Evolutionary conservation across 2,797 vertebrate species (phyloP).

Genomic region (Babyrousa celebensis): DNA sequence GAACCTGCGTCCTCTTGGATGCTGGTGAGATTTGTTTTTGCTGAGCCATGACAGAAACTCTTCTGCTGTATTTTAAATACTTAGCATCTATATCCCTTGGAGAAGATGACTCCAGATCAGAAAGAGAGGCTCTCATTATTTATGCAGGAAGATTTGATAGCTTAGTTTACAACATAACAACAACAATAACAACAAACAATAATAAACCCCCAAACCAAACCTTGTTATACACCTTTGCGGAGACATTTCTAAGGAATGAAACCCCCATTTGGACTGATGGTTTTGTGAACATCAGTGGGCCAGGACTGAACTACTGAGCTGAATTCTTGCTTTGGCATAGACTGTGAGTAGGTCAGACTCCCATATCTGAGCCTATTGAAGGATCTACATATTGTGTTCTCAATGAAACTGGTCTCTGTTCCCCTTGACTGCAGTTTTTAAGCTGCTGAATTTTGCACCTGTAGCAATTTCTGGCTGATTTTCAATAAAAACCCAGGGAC

Average conservation of each 20-base stretch:
- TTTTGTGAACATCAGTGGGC: not conserved
- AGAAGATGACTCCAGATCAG: not conserved
- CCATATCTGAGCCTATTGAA: not conserved
- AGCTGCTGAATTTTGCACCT: not conserved
- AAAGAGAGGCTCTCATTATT: not conserved
- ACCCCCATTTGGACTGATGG: not conserved
- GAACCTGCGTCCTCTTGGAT: too few species aligned
- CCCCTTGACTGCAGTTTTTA: not conserved
- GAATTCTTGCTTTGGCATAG: not conserved
- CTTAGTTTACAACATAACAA: not conserved
- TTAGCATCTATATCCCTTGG: not conserved
- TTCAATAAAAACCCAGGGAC: conserved; percentile 19
- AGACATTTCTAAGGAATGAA: not conserved
- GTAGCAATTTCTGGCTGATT: conserved; percentile 57
- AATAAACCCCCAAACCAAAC: not conserved
- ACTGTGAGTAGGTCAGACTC: not conserved
- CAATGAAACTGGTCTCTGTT: not conserved
- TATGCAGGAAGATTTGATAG: not conserved
- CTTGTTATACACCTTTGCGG: not conserved
- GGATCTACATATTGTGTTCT: not conserved
- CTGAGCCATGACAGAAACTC: too few species aligned
- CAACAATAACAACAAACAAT: not conserved
- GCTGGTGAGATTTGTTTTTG: too few species aligned
- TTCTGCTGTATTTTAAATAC: not conserved
- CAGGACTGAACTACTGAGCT: not conserved